phyloP scores from a whole-genome alignment of 2,888 invertebrate species.

The Torymus tubicola region DNA sequence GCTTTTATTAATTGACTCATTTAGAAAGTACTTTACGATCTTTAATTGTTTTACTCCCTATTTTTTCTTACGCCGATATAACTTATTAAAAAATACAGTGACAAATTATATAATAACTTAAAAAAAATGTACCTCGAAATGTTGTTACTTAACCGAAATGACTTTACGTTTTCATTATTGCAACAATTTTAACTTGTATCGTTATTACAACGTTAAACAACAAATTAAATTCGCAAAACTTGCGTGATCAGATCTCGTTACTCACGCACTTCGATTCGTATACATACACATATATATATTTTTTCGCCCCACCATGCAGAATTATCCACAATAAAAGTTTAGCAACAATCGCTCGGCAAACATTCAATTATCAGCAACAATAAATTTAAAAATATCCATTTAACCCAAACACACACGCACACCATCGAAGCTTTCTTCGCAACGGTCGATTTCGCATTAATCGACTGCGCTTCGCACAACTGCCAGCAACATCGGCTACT shows the following conservation, averaged over 20 bases:
- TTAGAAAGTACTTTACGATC: too few species aligned
- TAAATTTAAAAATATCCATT: too few species aligned
- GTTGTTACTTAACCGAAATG: too few species aligned
- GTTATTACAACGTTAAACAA: not conserved
- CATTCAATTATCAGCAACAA: slow-evolving; percentile 5
- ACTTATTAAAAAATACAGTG: too few species aligned
- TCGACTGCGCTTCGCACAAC: not conserved
- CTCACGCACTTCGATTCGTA: not conserved
- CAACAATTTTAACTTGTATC: too few species aligned
- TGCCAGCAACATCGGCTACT: not conserved
- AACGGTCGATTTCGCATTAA: slow-evolving; percentile 1
- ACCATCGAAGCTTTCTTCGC: not conserved
- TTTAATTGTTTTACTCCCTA: too few species aligned
- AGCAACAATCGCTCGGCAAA: not conserved
- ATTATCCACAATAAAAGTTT: not conserved
- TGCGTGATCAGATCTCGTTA: too few species aligned
- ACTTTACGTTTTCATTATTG: too few species aligned
- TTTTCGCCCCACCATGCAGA: not conserved
- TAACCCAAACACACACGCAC: not conserved
- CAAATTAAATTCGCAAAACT: not conserved
- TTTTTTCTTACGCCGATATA: too few species aligned
- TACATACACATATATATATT: not conserved
- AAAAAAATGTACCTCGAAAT: too few species aligned
- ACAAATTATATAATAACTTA: too few species aligned
- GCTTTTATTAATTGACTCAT: too few species aligned